phyloP scores from a whole-genome alignment of 1,140 invertebrate species.

The Oncopeltus fasciatus region DNA sequence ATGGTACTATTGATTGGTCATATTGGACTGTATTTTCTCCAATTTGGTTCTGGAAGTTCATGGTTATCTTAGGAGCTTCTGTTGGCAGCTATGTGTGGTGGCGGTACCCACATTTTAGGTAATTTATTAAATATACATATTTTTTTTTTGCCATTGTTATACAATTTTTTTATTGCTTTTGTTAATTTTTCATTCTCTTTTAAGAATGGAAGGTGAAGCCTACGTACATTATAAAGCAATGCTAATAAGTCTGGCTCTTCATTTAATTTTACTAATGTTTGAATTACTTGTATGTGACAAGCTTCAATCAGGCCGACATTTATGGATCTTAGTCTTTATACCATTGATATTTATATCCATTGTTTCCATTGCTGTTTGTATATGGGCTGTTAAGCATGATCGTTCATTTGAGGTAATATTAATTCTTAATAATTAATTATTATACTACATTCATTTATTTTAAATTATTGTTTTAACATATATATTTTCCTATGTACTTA shows the following conservation, averaged over 20 bases:
- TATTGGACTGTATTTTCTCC: slow-evolving; percentile 90
- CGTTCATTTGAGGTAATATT: slow-evolving; percentile 76
- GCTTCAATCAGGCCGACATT: slow-evolving; percentile 71
- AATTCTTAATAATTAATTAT: neutral
- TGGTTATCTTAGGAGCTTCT: slow-evolving; percentile 75
- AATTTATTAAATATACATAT: slow-evolving; percentile 14
- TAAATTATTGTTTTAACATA: too few relatives aligned
- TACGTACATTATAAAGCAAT: slow-evolving; percentile 95
- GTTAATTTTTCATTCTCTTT: slow-evolving; percentile 23
- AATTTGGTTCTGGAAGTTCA: slow-evolving; percentile 91
- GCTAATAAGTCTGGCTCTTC: slow-evolving; percentile 83
- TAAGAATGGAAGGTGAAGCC: slow-evolving; percentile 80
- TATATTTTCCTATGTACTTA: too few relatives aligned
- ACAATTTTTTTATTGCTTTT: neutral
- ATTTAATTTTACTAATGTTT: slow-evolving; percentile 90
- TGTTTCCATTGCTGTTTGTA: slow-evolving; percentile 88
- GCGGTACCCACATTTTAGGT: slow-evolving; percentile 84
- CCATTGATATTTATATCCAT: slow-evolving; percentile 91
- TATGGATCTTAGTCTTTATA: slow-evolving; percentile 93
- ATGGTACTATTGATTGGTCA: slow-evolving; percentile 76
- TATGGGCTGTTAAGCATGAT: slow-evolving; percentile 96
- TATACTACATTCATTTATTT: too few relatives aligned
- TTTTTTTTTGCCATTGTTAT: neutral
- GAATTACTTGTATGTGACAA: slow-evolving; percentile 91
- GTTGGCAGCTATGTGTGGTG: slow-evolving; percentile 90